Percentiles rank a stretch among this genome's conserved stretches.
phyloP scores from a whole-genome alignment of 1,140 invertebrate species.

The Dendrolimus kikuchii region DNA sequence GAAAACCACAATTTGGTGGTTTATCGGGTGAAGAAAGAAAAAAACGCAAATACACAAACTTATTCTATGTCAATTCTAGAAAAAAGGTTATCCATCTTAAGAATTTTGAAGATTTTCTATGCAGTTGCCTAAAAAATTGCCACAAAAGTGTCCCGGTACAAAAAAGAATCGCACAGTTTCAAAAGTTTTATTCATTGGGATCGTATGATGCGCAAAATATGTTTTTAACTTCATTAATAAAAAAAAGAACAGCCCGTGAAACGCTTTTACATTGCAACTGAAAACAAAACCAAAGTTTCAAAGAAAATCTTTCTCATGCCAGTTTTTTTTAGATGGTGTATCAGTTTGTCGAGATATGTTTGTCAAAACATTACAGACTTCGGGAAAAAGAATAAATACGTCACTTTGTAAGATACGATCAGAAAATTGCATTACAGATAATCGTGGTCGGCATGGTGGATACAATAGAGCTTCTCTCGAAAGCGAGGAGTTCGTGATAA shows the following conservation, averaged over 20 bases:
- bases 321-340: not conserved
- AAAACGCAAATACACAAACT: slow-evolving; percentile 5
- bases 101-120: slow-evolving; percentile 1
- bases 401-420: slow-evolving; percentile 7
- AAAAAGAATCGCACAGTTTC: slow-evolving; percentile 3
- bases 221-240: slow-evolving; percentile 5
- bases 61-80: slow-evolving; percentile 3
- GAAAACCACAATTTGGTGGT: slow-evolving; percentile 4
- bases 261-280: slow-evolving; percentile 5
- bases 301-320: not conserved
- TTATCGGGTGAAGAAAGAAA: slow-evolving; percentile 5
- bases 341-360: slow-evolving; percentile 8
- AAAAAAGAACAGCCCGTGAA: slow-evolving; percentile 5
- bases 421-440: slow-evolving; percentile 1
- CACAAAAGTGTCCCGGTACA: slow-evolving; percentile 3
- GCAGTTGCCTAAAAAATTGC: slow-evolving; percentile 5
- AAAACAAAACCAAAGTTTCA: slow-evolving; percentile 6
- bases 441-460: slow-evolving; percentile 5
- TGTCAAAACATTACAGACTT: slow-evolving; percentile 6
- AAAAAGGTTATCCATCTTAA: slow-evolving; percentile 1
- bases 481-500: slow-evolving; percentile 6
- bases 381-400: slow-evolving; percentile 4
- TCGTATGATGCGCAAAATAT: slow-evolving; percentile 8
- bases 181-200: slow-evolving; percentile 6
- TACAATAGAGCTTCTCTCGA: slow-evolving; percentile 4